Percentiles rank a stretch among this genome's conserved stretches.
Conservation (phyloP, 1,140 invertebrate genomes). For the Camponotus floridanus region DNA sequence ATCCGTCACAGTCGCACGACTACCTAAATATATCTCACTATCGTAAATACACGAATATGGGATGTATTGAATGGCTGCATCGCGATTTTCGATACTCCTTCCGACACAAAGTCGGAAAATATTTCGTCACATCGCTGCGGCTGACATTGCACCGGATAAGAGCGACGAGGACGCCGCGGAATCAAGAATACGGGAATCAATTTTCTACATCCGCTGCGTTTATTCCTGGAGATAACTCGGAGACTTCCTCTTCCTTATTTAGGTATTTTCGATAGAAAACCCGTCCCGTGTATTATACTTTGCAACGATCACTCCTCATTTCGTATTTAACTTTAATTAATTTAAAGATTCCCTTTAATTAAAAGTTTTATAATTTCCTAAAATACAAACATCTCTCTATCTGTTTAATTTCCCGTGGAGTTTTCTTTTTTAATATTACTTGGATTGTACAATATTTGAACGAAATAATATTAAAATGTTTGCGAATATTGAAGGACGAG, state of each 20-base stretch:
- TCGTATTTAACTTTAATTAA: too few species aligned
- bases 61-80: conserved; percentile 60
- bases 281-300: background rate
- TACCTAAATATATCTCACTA: conserved; percentile 60
- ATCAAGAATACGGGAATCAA: conserved; percentile 60
- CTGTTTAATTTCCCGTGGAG: background rate
- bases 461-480: too few species aligned
- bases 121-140: conserved; percentile 59
- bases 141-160: conserved; percentile 58
- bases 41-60: conserved; percentile 45
- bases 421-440: background rate
- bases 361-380: background rate
- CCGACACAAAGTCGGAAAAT: conserved; percentile 57
- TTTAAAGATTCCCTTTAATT: background rate
- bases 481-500: background rate
- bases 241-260: background rate
- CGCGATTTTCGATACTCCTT: conserved; percentile 60
- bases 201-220: conserved; percentile 55
- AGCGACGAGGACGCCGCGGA: conserved; percentile 48
- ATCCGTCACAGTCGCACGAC: conserved; percentile 46
- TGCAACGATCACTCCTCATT: background rate
- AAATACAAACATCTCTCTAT: background rate
- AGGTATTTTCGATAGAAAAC: background rate
- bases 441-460: background rate
- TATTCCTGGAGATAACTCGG: conserved; percentile 19